phyloP scores from a whole-genome alignment of 2,113 vertebrate genomes.

The Gallinago paraguaiae region DNA sequence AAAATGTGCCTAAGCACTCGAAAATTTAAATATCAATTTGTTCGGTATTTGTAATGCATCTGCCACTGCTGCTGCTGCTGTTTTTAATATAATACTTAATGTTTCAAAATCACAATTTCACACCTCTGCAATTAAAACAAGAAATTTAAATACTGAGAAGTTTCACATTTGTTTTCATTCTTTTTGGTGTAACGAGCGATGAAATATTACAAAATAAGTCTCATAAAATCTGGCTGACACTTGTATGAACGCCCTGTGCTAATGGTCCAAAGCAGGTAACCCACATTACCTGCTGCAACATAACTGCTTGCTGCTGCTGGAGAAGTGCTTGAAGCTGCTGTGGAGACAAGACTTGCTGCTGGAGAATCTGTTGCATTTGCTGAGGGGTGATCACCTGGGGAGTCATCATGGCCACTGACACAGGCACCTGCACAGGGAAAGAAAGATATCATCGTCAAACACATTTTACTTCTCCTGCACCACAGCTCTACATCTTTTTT shows the following conservation, averaged over 20 bases:
- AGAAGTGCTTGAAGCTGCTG: conserved; percentile 98
- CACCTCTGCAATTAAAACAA: not conserved
- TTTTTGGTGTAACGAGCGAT: not conserved
- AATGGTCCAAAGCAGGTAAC: conserved; percentile 80
- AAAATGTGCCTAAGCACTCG: conserved; percentile 55
- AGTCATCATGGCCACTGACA: conserved; percentile 99
- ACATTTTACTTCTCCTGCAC: not conserved
- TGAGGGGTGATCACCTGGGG: conserved; percentile 99
- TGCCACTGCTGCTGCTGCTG: conserved; percentile 17
- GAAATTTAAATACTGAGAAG: not conserved
- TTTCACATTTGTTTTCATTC: conserved; percentile 5
- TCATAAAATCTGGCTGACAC: not conserved
- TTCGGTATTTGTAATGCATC: conserved; percentile 29
- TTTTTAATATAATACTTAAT: conserved; percentile 6
- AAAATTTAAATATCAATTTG: conserved; percentile 65
- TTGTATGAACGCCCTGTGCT: not conserved
- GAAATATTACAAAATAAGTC: not conserved
- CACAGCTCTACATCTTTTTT: not conserved
- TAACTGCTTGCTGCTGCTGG: conserved; percentile 98
- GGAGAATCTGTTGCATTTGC: conserved; percentile 99
- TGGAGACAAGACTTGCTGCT: conserved; percentile 97
- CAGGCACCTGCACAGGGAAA: conserved; percentile 86
- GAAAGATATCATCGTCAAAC: conserved; percentile 14
- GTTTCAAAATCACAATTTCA: not conserved
- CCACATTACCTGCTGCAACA: conserved; percentile 96